Base-by-base conservation (phyloP, 2,888 invertebrate species). In the Scaptomyza tumidula region DNA sequence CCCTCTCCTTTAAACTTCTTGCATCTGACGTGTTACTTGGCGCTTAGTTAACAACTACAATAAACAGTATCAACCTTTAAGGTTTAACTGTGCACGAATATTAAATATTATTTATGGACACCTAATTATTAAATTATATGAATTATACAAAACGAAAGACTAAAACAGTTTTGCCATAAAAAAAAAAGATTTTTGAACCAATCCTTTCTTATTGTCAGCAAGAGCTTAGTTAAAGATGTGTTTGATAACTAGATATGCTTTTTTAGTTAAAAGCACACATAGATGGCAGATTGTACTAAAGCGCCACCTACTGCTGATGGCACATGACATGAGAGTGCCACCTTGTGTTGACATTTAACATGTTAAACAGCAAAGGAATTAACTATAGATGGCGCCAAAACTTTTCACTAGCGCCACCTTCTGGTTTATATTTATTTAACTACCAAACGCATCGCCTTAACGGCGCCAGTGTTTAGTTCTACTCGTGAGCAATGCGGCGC, bases 31-130 rank as follows among this genome's bases (percentile, higher is more conserved):
- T 27, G 33, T 48, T 39, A 53, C 27, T 19, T 35, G 44, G 10
- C 33, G 31, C 19, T 55, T 29, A n/a, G 60, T 48, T 61, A 52
- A 54, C 69, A 59, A 60, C 45, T 11, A n/a, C 52, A 16, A 5
- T 37, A 55, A 67, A 60, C 66, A 69, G 43, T 57, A 24, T 24
- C 3, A 24, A 24, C 24, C 24, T 24, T 24, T 4, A 24, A 24
- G 24, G 24, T 24, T 3, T 24, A 24, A 24, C 19, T 19, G 19
- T 19, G 19, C 19, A 19, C 19, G 19, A 19, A 19, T 19, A 2
- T 24, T 24, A 2, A 24, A 24, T 3, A 2, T 19, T 19, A 19
- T 19, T 19, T 24, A 24, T 24, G 24, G 4, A 24, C 24, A 24
- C 24, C 24, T 1, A 19, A 19, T 19, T 19, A 19, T 19, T 19